Evolutionary conservation across 2,113 vertebrate species (phyloP).

Genomic region (Salvator merianae): DNA sequence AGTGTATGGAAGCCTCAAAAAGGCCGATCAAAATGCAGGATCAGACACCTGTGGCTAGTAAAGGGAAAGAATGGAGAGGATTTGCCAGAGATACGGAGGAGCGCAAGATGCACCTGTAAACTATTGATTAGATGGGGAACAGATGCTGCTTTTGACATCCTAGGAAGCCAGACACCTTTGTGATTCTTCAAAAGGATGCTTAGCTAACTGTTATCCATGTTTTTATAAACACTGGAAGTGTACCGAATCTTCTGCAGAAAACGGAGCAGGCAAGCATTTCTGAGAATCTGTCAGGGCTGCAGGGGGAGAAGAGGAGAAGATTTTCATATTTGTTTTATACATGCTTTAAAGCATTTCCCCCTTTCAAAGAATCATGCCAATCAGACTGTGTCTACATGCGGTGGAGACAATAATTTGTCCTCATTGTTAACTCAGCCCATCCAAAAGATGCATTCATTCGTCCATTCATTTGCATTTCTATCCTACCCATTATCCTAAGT

Average conservation of each 20-base stretch:
- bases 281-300: background rate
- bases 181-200: slow-evolving; percentile 38
- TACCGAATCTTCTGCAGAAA: background rate
- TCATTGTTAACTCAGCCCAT: too few species aligned
- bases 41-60: slow-evolving; percentile 23
- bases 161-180: background rate
- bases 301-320: background rate
- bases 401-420: too few species aligned
- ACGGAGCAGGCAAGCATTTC: background rate
- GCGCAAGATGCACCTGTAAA: slow-evolving; percentile 21
- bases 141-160: slow-evolving; percentile 41
- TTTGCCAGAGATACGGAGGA: slow-evolving; percentile 1
- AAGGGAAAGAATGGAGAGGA: slow-evolving; percentile 1
- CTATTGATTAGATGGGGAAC: slow-evolving; percentile 31
- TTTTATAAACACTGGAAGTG: background rate
- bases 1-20: slow-evolving; percentile 22
- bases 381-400: too few species aligned
- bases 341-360: too few species aligned
- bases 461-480: too few species aligned
- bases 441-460: too few species aligned
- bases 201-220: slow-evolving; percentile 1
- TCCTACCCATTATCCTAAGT: too few species aligned
- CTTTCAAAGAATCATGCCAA: too few species aligned
- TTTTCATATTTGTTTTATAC: background rate
- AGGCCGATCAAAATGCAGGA: slow-evolving; percentile 11